These are phyloP conservation scores for Bryconaethiops microstoma DNA, from an alignment of 2,797 vertebrate genomes.

Conservation along the genomic window DNA sequence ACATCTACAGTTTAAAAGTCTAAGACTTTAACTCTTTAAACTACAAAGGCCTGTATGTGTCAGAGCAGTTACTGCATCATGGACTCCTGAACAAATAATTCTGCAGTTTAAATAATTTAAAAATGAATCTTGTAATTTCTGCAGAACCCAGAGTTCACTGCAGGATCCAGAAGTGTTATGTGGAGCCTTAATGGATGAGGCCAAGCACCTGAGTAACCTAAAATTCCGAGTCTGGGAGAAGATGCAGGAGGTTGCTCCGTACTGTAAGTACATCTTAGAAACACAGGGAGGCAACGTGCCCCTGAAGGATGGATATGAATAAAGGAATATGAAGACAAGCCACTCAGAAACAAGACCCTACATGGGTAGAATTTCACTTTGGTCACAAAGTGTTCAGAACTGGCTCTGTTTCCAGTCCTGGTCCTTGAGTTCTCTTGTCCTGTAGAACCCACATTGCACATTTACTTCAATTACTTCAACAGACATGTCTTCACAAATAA, in stretches of 20 bases:
- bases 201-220: slow-evolving; percentile 75
- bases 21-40: no score
- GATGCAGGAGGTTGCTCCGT: slow-evolving; percentile 68
- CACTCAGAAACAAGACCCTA: neutral
- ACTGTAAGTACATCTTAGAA: slow-evolving; percentile 67
- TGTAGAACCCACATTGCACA: no score
- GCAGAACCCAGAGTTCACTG: slow-evolving; percentile 59
- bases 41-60: neutral
- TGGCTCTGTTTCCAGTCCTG: no score
- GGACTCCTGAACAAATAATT: neutral
- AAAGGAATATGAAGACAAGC: neutral
- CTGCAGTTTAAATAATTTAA: neutral
- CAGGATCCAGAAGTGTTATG: slow-evolving; percentile 61
- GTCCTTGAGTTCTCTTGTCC: no score
- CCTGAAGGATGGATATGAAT: neutral
- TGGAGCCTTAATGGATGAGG: slow-evolving; percentile 69
- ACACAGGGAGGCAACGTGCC: neutral
- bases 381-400: no score
- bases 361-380: no score
- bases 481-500: no score
- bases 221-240: slow-evolving; percentile 77
- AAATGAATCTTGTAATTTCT: slow-evolving; percentile 15
- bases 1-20: no score
- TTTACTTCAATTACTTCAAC: no score
- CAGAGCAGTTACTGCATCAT: neutral